Evolutionary conservation across 2,797 vertebrate species (phyloP), one percentile per base, ranked within the genome.

Genomic region (Parauchenoglanis punctatus): DNA sequence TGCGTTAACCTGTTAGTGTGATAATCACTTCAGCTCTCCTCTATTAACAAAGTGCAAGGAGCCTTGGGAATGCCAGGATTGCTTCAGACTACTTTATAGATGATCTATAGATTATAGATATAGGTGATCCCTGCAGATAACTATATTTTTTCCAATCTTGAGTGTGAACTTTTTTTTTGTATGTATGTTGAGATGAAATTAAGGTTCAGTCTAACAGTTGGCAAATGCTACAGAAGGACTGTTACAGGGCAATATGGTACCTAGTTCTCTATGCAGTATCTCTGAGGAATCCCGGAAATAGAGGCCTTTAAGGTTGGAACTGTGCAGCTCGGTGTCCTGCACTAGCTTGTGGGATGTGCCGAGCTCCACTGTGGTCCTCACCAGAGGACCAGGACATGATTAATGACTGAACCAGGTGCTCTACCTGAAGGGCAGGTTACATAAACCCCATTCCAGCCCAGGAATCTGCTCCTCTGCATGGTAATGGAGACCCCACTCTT

Each of bases 31-130:
- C 84, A 89, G 89, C 88, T 61, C 82, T 87, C 89, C 91, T 95
- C 94, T 90, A 95, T 95, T 94, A 95, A 92, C 92, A 92, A 92
- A 92, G 93, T 92, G 91, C 91, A 44, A 89, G 82, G 90, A 70
- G 90, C 87, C 91, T 81, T 80, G 87, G 89, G 93, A 92, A 88
- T 63, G 85, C 85, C 59, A 81, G 88, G 84, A 90, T 88, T 89
- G 88, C 90, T 92, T 92, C 59, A 83, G 87, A 90, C 89, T 88
- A 86, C 85, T 89, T 92, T 89, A 88, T 93, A 92, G 89, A 91
- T 87, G 86, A 86, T 85, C 91, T 91, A 86, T 91, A 92, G 40
- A 1, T 40, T 40, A 4, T 40, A 46, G 82, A 82, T 67, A 17
- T 44, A 20, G 40, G n/a, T 25, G 59, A 40, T 59, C 82, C 54